Evolutionary conservation across 2,888 invertebrate genomes (phyloP).

Genomic region (Colostygia pectinataria): DNA sequence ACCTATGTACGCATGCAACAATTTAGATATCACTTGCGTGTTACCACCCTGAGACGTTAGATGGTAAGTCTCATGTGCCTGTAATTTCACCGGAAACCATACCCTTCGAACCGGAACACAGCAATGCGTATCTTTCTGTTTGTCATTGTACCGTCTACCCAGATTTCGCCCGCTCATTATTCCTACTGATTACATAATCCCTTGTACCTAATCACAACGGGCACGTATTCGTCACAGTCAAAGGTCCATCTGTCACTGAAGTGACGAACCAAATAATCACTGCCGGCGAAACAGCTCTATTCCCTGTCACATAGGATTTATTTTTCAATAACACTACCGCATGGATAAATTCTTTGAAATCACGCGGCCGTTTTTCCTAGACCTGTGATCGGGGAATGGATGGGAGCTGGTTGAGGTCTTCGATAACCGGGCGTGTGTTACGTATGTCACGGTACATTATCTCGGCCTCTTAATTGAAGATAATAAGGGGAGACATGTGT

Average conservation of each 20-base stretch:
- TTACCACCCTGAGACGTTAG: too few species aligned
- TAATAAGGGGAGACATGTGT: slow-evolving; percentile 81
- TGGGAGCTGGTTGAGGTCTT: slow-evolving; percentile 41
- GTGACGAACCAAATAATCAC: slow-evolving; percentile 42
- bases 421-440: slow-evolving; percentile 47
- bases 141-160: background rate
- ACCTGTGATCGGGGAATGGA: slow-evolving; percentile 37
- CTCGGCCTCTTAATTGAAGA: slow-evolving; percentile 81
- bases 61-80: too few species aligned
- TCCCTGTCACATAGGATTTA: slow-evolving; percentile 29
- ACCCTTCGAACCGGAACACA: too few species aligned
- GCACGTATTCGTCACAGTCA: slow-evolving; percentile 64
- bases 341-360: slow-evolving; percentile 46
- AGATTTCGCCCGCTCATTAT: slow-evolving; percentile 53
- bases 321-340: slow-evolving; percentile 38
- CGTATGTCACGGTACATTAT: slow-evolving; percentile 79
- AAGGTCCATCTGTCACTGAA: slow-evolving; percentile 65
- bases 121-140: too few species aligned
- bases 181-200: slow-evolving; percentile 62
- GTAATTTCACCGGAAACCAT: too few species aligned
- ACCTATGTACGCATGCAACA: too few species aligned
- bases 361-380: slow-evolving; percentile 48
- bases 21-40: too few species aligned
- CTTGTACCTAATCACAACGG: slow-evolving; percentile 71
- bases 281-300: slow-evolving; percentile 24